Conservation (phyloP, 1,140 invertebrate species). For the Hesperophylax magnus region DNA sequence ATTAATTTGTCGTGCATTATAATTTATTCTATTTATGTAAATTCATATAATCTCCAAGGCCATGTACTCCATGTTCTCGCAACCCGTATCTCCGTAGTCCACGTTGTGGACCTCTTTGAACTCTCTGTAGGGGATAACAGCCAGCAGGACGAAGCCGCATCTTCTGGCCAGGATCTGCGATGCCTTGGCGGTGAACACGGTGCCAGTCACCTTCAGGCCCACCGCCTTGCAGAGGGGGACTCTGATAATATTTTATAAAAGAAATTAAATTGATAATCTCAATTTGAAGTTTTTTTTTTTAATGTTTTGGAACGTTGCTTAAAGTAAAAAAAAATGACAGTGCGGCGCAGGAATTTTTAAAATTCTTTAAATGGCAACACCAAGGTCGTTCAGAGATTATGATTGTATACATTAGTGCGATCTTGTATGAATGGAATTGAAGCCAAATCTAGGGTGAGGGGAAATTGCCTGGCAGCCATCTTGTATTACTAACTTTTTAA, state of each 20-base stretch:
- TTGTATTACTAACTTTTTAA: too few relatives aligned
- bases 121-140: constrained; percentile 40
- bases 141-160: constrained; percentile 40
- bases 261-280: neutral
- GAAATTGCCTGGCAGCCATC: too few relatives aligned
- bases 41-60: constrained; percentile 38
- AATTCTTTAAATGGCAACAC: too few relatives aligned
- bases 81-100: constrained; percentile 32
- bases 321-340: too few relatives aligned
- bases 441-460: too few relatives aligned
- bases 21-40: neutral
- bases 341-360: too few relatives aligned
- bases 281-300: too few relatives aligned
- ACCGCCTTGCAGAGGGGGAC: constrained; percentile 52
- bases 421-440: too few relatives aligned
- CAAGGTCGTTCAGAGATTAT: too few relatives aligned
- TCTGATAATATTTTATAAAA: constrained; percentile 34
- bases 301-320: too few relatives aligned
- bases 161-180: constrained; percentile 51
- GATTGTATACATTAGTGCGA: too few relatives aligned
- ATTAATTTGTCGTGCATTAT: too few relatives aligned
- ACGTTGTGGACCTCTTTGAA: constrained; percentile 32
- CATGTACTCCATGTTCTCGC: constrained; percentile 37
- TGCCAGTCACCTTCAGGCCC: constrained; percentile 48
- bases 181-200: constrained; percentile 48